phyloP scores from a whole-genome alignment of 2,888 invertebrate genomes.

The Campopleginae sp. region DNA sequence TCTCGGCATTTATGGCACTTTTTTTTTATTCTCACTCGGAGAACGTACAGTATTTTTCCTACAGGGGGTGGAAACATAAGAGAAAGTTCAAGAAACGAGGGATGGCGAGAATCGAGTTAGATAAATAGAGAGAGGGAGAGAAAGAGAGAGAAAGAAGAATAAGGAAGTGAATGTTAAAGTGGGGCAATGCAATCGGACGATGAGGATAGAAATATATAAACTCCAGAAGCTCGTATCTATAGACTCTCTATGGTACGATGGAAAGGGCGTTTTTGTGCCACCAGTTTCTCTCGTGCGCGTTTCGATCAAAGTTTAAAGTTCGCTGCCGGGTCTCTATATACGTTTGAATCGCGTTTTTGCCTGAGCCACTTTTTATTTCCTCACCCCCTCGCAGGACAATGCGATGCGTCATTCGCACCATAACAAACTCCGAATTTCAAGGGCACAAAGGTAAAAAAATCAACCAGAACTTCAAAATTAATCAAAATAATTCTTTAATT shows the following conservation, averaged over 20 bases:
- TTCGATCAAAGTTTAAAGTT: conserved; percentile 51
- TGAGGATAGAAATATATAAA: conserved; percentile 40
- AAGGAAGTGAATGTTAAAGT: conserved; percentile 61
- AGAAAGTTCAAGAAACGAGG: conserved; percentile 7
- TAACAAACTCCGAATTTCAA: conserved; percentile 9
- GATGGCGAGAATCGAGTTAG: not conserved
- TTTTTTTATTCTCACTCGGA: not conserved
- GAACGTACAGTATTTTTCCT: conserved; percentile 2
- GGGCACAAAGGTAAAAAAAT: not conserved
- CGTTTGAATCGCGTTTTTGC: not conserved
- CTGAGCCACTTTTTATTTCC: not conserved
- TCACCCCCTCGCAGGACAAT: conserved; percentile 10
- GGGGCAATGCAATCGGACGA: conserved; percentile 62
- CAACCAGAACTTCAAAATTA: not conserved
- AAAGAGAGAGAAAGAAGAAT: conserved; percentile 14
- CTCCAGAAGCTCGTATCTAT: conserved; percentile 55
- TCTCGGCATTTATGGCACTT: not conserved
- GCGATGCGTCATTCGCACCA: conserved; percentile 16
- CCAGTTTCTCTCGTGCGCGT: conserved; percentile 21
- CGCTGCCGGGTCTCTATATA: conserved; percentile 16
- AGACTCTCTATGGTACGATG: conserved; percentile 18
- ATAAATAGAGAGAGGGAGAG: not conserved
- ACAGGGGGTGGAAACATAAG: not conserved
- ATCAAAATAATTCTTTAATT: not conserved
- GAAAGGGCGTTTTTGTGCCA: conserved; percentile 33